A percentile compares a stretch with the other conserved stretches of the same genome.
Evolutionary conservation across 2,113 vertebrate species (phyloP).

Genomic region (Coptodon bakossiorum): DNA sequence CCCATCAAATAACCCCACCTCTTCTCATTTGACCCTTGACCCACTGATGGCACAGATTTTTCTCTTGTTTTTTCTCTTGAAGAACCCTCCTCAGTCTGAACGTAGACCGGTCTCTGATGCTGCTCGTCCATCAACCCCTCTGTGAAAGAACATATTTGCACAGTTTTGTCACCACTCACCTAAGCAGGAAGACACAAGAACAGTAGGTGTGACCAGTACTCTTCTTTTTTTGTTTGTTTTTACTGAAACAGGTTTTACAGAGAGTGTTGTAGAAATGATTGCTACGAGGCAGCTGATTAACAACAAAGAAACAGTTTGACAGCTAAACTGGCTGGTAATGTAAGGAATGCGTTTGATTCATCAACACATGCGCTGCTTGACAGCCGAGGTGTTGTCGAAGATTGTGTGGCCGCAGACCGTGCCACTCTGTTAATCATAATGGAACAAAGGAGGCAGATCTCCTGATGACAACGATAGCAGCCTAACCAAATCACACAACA

Average conservation of each 20-base stretch:
- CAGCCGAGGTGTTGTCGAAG: constrained; percentile 35
- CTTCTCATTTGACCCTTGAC: constrained; percentile 6
- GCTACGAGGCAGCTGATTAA: neutral
- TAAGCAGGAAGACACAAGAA: neutral
- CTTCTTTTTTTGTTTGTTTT: neutral
- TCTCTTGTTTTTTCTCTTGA: constrained; percentile 14
- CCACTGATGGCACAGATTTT: neutral
- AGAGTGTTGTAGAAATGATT: neutral
- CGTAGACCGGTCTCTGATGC: neutral
- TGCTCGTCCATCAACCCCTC: neutral
- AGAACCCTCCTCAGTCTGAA: constrained; percentile 2
- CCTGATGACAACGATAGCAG: constrained; percentile 46
- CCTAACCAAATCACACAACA: constrained; percentile 22
- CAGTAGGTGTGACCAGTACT: neutral
- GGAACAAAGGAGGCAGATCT: constrained; percentile 47
- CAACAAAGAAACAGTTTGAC: neutral
- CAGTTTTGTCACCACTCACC: neutral
- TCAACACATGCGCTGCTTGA: neutral
- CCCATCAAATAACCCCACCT: neutral
- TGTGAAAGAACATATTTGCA: neutral
- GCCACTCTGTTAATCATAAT: constrained; percentile 37
- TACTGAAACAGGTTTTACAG: constrained; percentile 37
- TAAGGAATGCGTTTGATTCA: constrained; percentile 37
- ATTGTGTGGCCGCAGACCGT: constrained; percentile 13
- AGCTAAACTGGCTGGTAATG: neutral